phyloP scores from a whole-genome alignment of 1,140 invertebrate species.

The Aphis craccivora region DNA sequence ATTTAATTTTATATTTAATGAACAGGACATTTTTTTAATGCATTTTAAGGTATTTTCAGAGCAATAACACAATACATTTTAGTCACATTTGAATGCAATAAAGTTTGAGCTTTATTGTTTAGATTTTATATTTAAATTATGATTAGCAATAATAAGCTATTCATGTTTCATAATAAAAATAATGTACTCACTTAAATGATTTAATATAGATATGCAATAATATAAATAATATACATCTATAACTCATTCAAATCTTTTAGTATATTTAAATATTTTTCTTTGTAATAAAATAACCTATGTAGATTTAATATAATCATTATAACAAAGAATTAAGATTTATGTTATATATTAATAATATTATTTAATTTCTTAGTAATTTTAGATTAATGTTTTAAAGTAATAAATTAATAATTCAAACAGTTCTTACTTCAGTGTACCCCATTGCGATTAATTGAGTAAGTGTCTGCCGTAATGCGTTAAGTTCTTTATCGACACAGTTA shows the following conservation, averaged over 20 bases:
- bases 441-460: conserved; percentile 70
- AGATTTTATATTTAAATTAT: background rate
- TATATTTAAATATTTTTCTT: conserved; percentile 29
- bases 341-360: background rate
- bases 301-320: background rate
- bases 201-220: conserved; percentile 52
- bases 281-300: background rate
- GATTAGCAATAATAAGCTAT: background rate
- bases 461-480: conserved; percentile 67
- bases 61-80: background rate
- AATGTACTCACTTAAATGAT: background rate
- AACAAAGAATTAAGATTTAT: background rate
- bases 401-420: conserved; percentile 46
- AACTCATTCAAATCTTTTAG: background rate
- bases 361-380: background rate
- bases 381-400: background rate
- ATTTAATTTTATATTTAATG: background rate
- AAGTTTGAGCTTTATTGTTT: background rate
- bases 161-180: background rate
- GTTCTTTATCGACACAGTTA: conserved; percentile 64
- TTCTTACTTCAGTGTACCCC: conserved; percentile 73
- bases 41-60: background rate
- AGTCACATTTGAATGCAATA: no score
- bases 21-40: background rate
- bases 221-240: conserved; percentile 52